phyloP scores from a whole-genome alignment of 2,113 vertebrate species.

The Bagarius yarrelli region DNA sequence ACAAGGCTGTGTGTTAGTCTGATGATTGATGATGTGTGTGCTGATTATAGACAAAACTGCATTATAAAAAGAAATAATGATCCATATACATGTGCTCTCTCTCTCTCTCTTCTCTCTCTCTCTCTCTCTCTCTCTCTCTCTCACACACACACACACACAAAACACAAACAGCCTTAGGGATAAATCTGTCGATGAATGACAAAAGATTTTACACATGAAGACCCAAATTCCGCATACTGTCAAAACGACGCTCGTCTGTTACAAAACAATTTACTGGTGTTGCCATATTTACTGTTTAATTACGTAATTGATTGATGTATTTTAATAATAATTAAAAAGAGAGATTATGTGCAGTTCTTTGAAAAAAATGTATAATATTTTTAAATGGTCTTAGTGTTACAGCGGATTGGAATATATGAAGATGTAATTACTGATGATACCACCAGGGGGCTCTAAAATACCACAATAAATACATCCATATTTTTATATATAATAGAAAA shows the following conservation, averaged over 20 bases:
- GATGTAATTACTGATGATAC: neutral
- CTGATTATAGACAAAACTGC: neutral
- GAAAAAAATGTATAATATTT: neutral
- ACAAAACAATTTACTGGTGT: neutral
- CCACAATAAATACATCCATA: neutral
- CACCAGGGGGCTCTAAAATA: conserved; percentile 4
- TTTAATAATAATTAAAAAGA: neutral
- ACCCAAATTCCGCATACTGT: conserved; percentile 3
- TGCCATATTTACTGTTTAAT: no score
- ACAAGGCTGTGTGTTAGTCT: neutral
- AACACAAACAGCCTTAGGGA: neutral
- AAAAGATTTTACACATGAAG: neutral
- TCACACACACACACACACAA: conserved; percentile 17
- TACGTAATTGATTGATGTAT: no score
- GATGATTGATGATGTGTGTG: neutral
- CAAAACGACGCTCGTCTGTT: neutral
- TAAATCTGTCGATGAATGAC: conserved; percentile 6
- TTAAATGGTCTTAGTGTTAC: neutral
- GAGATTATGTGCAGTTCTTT: neutral
- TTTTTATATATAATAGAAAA: neutral
- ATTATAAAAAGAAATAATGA: neutral
- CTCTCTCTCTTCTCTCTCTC: no score
- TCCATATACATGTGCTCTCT: neutral
- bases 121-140: no score
- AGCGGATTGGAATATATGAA: neutral